Base-by-base conservation (phyloP, 2,113 vertebrate species). In the Seriola dumerili region DNA sequence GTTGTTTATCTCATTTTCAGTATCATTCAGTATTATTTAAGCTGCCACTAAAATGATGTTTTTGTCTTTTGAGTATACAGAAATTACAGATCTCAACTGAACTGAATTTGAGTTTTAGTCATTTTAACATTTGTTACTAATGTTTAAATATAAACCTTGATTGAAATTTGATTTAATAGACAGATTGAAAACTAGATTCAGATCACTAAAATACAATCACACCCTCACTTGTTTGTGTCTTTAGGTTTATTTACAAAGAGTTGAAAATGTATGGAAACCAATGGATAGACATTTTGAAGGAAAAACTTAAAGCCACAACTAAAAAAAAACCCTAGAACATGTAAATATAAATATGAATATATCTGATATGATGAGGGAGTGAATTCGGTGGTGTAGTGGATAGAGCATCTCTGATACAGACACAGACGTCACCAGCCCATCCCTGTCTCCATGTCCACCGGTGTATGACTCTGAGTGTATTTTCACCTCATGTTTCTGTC, bases 401-500 rank as follows among this genome's bases (percentile, higher is more conserved):
- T 19, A 44, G 3, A 38, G 62, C 44, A 62, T 78, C 54, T 78
- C 69, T 62, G 44, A 63, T 34, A 32, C 34, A 54, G 12, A 69
- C 63, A 50, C 52, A 61, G 11, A 67, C 5, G 25, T 73, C 69
- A 73, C 68, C 70, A 69, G 76, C 46, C 74, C 1, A 0, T 44
- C 40, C 69, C 54, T 62, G 54, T 48, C 61, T 66, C 61, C 55
- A 29, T 36, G 7, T 52, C 12, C 19, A 46, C 10, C 17, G 19
- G 9, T 11, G 16, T 38, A 3, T 32, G 23, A 0, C 13, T 62
- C 29, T 58, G 25, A 70, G 64, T 57, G 1, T 32, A 14, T 70
- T 66, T 74, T 73, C 38, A 66, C 65, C n/a, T 86, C 8, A 19
- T 55, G 25, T 76, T 48, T 90, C 19, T 81, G 7, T 92, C 14